Percentiles rank a stretch among this genome's conserved stretches.
These are phyloP conservation scores for Zaprionus obscuricornis DNA, from an alignment of 2,888 invertebrate genomes.

Conservation along the genomic window DNA sequence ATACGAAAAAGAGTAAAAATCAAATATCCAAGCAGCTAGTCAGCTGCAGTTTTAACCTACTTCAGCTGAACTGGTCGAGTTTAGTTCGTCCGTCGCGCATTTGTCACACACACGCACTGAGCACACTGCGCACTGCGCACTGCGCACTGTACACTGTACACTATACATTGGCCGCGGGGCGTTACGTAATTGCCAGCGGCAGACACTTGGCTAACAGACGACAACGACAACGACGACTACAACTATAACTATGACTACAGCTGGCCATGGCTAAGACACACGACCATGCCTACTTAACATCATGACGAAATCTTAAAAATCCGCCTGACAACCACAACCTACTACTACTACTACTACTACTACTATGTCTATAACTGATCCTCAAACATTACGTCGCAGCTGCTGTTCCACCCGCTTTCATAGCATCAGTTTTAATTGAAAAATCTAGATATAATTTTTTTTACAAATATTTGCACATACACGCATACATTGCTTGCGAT, in stretches of 20 bases:
- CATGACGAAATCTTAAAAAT: slow-evolving; percentile 78
- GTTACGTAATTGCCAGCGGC: slow-evolving; percentile 67
- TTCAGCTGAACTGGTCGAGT: slow-evolving; percentile 69
- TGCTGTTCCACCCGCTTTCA: slow-evolving; percentile 32
- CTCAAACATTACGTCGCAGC: too few species aligned
- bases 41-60: slow-evolving; percentile 76
- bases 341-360: not conserved
- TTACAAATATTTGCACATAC: slow-evolving; percentile 48
- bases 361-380: too few species aligned
- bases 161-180: slow-evolving; percentile 31
- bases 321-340: slow-evolving; percentile 35
- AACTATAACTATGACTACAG: slow-evolving; percentile 28
- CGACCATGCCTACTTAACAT: slow-evolving; percentile 73
- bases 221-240: not conserved
- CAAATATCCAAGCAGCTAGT: slow-evolving; percentile 57
- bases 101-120: slow-evolving; percentile 72
- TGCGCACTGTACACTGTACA: too few species aligned
- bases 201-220: slow-evolving; percentile 48
- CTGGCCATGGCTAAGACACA: slow-evolving; percentile 63
- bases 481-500: too few species aligned
- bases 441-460: slow-evolving; percentile 65
- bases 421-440: slow-evolving; percentile 65
- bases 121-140: too few species aligned
- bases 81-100: slow-evolving; percentile 73
- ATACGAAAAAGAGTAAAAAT: slow-evolving; percentile 48